Evolutionary conservation across 2,888 invertebrate species (phyloP).

Genomic region (Eupithecia inturbata): DNA sequence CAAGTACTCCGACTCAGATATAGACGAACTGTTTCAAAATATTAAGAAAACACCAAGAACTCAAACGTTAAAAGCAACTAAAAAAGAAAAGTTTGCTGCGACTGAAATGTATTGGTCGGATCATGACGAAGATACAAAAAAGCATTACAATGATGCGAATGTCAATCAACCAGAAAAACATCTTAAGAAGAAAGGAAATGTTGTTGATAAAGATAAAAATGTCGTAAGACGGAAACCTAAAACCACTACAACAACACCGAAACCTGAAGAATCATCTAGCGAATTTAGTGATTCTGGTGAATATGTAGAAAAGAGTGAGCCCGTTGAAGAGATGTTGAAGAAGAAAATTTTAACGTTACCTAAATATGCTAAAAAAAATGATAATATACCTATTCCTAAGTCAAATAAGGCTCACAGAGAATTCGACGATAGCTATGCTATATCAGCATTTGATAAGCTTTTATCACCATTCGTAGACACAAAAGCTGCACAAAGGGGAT

Average conservation of each 20-base stretch:
- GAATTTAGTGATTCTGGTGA: slow-evolving; percentile 20
- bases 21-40: slow-evolving; percentile 40
- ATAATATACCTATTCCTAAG: background rate
- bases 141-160: background rate
- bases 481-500: background rate
- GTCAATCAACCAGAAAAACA: slow-evolving; percentile 26
- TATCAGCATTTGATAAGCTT: background rate
- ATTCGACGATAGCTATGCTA: background rate
- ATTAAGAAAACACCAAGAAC: background rate
- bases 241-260: background rate
- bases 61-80: slow-evolving; percentile 7
- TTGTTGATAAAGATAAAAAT: background rate
- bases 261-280: slow-evolving; percentile 9
- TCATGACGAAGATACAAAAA: slow-evolving; percentile 26
- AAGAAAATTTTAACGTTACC: background rate
- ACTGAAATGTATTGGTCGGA: slow-evolving; percentile 53
- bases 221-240: background rate
- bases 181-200: slow-evolving; percentile 6
- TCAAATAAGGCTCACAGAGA: background rate
- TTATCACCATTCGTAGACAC: background rate
- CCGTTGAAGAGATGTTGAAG: too few species aligned
- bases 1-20: slow-evolving; percentile 47
- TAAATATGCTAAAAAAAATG: slow-evolving; percentile 34
- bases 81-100: slow-evolving; percentile 36
- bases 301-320: background rate